phyloP scores from a whole-genome alignment of 2,888 invertebrate genomes.

The Copidosoma aretas region DNA sequence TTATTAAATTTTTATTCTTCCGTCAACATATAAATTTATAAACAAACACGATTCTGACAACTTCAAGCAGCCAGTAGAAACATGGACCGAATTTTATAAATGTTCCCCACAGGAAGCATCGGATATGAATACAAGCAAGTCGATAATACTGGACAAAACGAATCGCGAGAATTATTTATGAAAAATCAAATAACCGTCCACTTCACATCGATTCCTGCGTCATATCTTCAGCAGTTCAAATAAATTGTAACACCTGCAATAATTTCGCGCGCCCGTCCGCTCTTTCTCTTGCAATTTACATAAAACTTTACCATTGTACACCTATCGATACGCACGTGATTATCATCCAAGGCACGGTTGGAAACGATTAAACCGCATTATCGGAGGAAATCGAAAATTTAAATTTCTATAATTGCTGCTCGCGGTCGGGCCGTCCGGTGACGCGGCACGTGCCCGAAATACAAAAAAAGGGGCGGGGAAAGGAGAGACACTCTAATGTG shows the following conservation, averaged over 20 bases:
- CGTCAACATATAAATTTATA: too few species aligned
- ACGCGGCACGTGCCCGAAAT: neutral
- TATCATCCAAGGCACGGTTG: neutral
- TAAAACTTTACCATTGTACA: neutral
- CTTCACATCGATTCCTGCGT: neutral
- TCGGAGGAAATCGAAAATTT: conserved; percentile 17
- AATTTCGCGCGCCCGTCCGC: neutral
- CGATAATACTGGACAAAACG: too few species aligned
- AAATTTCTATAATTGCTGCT: conserved; percentile 13
- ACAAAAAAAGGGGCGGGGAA: neutral
- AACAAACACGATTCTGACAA: too few species aligned
- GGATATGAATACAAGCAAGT: too few species aligned
- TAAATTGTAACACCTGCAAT: neutral
- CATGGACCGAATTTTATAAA: too few species aligned
- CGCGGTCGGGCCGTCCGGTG: neutral
- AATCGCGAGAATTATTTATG: neutral
- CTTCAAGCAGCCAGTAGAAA: too few species aligned
- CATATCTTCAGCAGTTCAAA: neutral
- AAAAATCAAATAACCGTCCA: neutral
- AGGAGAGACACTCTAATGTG: neutral
- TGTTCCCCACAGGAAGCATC: too few species aligned
- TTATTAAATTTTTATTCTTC: too few species aligned
- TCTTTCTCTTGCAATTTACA: conserved; percentile 4
- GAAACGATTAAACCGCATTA: neutral
- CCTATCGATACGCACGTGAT: neutral